A percentile compares a stretch with the other conserved stretches of the same genome.
Conservation (phyloP, 2,888 invertebrate genomes). For the Plebejus anna region DNA sequence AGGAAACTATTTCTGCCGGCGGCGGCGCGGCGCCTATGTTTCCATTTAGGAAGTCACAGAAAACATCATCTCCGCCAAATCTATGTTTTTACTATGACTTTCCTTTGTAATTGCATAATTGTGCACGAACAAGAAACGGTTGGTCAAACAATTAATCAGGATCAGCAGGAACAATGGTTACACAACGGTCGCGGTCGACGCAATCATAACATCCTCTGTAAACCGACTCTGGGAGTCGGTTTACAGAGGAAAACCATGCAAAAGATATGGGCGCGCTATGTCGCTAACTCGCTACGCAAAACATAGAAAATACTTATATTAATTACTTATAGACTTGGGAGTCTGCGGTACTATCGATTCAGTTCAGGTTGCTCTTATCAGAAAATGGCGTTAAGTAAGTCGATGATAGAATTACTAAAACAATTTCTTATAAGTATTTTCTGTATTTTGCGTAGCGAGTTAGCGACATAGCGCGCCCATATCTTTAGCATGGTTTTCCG, state of each 20-base stretch:
- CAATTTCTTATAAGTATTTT: background rate
- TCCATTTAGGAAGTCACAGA: no score
- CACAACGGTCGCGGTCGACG: background rate
- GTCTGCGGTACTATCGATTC: background rate
- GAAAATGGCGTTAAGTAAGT: background rate
- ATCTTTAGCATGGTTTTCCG: background rate
- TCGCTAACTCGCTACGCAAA: no score
- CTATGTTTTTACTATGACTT: no score
- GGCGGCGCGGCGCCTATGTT: no score
- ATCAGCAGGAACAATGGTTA: conserved; percentile 12
- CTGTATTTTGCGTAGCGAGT: no score
- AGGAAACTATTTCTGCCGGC: no score
- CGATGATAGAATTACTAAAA: background rate
- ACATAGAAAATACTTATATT: no score
- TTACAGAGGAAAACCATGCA: background rate
- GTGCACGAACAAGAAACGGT: no score
- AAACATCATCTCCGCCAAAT: no score
- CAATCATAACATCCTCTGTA: conserved; percentile 14
- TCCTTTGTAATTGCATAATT: no score
- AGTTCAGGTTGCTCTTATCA: background rate
- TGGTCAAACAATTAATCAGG: background rate
- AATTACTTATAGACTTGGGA: no score
- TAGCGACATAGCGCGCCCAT: background rate
- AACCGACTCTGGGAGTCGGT: no score
- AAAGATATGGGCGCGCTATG: background rate